A percentile compares a stretch with the other conserved stretches of the same genome.
Evolutionary conservation across 2,113 vertebrate species (phyloP).

Genomic region (human (Homo sapiens)): DNA sequence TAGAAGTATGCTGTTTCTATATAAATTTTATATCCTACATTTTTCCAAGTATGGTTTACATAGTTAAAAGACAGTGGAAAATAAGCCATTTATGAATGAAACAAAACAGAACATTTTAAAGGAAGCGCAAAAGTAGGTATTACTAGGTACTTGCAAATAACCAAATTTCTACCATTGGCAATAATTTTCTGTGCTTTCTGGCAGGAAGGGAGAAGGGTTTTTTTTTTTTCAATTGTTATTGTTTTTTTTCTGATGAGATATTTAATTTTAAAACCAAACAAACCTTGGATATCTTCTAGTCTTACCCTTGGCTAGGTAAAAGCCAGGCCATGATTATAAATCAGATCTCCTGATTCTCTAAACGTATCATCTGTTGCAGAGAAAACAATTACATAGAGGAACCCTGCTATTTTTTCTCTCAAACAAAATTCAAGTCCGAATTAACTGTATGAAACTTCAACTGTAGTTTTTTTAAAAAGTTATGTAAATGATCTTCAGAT

Average conservation of each 20-base stretch:
- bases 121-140: not conserved
- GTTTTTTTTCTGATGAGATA: not conserved
- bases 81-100: not conserved
- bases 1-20: conserved; percentile 41
- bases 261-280: conserved; percentile 25
- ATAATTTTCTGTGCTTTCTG: conserved; percentile 40
- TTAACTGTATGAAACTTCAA: not conserved
- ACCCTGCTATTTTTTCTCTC: not conserved
- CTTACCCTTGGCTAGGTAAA: not conserved
- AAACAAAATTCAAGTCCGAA: conserved; percentile 40
- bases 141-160: conserved; percentile 31
- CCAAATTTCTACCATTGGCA: not conserved
- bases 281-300: not conserved
- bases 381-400: conserved; percentile 16
- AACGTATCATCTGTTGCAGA: not conserved
- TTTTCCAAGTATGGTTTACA: conserved; percentile 40
- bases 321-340: not conserved
- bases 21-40: conserved; percentile 7
- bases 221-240: not conserved
- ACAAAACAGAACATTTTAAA: conserved; percentile 29
- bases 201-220: not conserved
- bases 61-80: not conserved
- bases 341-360: not conserved
- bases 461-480: not conserved
- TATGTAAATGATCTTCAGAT: not conserved